A percentile compares a stretch with the other conserved stretches of the same genome.
These are phyloP conservation scores for Pachydiplax longipennis DNA, from an alignment of 2,888 invertebrate species.

Conservation along the genomic window DNA sequence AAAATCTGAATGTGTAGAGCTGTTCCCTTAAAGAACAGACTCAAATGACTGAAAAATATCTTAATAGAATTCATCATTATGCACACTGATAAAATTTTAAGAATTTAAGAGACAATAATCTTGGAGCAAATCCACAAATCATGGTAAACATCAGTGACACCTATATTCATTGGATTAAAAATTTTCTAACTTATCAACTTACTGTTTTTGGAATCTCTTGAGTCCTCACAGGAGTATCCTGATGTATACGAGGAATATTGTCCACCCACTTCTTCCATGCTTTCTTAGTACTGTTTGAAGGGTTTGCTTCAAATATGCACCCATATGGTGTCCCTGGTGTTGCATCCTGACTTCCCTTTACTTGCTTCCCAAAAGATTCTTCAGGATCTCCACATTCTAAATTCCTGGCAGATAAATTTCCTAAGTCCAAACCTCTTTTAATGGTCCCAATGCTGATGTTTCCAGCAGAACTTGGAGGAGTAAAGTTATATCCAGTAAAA, in stretches of 20 bases:
- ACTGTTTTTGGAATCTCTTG: conserved; percentile 1
- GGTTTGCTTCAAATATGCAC: conserved; percentile 60
- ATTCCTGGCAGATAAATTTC: neutral
- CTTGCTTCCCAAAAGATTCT: neutral
- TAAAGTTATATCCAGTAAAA: neutral
- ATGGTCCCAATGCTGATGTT: neutral
- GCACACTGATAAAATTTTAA: too few species aligned
- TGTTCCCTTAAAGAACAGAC: too few species aligned
- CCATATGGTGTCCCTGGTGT: conserved; percentile 68
- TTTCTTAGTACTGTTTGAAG: conserved; percentile 64
- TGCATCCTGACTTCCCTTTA: conserved; percentile 58
- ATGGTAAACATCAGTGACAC: too few species aligned
- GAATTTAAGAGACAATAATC: too few species aligned
- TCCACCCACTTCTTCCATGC: conserved; percentile 63
- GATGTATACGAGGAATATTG: conserved; percentile 59
- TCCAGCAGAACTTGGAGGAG: neutral
- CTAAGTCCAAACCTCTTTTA: neutral
- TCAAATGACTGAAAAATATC: too few species aligned
- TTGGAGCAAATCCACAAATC: too few species aligned
- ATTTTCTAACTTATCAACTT: neutral
- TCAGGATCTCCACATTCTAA: neutral
- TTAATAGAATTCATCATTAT: too few species aligned
- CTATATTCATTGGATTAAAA: too few species aligned
- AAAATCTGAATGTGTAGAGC: too few species aligned
- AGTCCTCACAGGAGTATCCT: neutral